Conservation (phyloP, 2,888 invertebrate species). For the Sympetrum striolatum region DNA sequence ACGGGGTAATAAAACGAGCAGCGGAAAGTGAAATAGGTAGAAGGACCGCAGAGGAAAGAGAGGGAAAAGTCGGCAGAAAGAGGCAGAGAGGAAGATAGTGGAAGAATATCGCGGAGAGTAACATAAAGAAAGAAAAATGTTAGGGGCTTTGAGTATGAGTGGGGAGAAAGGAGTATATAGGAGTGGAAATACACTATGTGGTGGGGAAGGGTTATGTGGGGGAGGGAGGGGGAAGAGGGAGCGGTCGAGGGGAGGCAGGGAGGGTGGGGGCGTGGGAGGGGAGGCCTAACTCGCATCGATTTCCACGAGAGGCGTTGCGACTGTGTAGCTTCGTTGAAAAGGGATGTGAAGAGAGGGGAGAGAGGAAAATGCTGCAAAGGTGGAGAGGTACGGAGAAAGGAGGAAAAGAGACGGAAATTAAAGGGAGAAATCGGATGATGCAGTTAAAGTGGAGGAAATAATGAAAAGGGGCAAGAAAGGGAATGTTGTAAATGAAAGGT, state of each 20-base stretch:
- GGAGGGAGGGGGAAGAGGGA: neutral
- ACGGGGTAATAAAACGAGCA: too few species aligned
- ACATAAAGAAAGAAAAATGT: too few species aligned
- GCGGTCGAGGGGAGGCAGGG: neutral
- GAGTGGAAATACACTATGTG: neutral
- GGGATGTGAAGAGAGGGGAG: neutral
- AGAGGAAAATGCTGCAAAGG: neutral
- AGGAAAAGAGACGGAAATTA: neutral
- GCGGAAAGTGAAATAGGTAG: too few species aligned
- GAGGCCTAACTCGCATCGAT: neutral
- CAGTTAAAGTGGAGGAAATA: neutral
- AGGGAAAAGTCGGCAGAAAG: too few species aligned
- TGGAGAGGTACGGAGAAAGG: neutral
- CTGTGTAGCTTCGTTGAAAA: neutral
- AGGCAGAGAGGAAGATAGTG: neutral
- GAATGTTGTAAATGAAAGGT: neutral
- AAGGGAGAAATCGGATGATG: neutral
- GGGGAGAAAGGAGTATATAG: neutral
- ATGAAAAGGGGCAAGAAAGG: neutral
- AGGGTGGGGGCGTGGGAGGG: neutral
- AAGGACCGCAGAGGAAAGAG: too few species aligned
- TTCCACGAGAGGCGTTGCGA: conserved; percentile 29
- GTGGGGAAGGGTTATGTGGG: neutral
- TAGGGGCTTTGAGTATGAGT: neutral
- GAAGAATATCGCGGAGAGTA: too few species aligned